phyloP scores from a whole-genome alignment of 2,888 invertebrate genomes.

The Amaurobius ferox region DNA sequence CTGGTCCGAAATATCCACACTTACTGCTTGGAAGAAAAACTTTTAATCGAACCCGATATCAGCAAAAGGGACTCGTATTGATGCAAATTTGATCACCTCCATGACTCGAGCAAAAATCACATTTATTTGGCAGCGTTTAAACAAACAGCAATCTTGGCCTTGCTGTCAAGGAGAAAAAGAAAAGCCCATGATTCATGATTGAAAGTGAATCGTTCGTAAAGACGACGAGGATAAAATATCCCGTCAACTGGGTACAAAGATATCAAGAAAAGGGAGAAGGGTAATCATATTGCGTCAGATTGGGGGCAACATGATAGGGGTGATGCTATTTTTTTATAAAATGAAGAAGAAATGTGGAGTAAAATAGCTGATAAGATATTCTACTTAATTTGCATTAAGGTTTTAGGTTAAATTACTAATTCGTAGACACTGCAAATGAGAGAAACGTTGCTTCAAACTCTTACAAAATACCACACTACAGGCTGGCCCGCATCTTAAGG shows the following conservation, averaged over 20 bases:
- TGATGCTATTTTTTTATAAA: not conserved
- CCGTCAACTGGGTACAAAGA: constrained; percentile 39
- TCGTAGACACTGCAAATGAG: too few species aligned
- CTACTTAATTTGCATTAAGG: too few species aligned
- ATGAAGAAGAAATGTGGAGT: too few species aligned
- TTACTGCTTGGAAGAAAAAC: not conserved
- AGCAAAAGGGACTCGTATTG: not conserved
- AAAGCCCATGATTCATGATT: constrained; percentile 34
- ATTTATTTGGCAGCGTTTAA: not conserved
- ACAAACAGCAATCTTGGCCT: not conserved
- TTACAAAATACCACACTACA: too few species aligned
- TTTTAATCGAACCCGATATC: not conserved
- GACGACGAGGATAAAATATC: constrained; percentile 48
- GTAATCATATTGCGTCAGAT: constrained; percentile 8
- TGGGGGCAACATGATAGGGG: constrained; percentile 15
- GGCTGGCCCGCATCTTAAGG: too few species aligned
- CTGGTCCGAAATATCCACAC: too few species aligned
- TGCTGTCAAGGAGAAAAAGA: constrained; percentile 14
- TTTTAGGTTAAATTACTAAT: too few species aligned
- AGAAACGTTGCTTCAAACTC: too few species aligned
- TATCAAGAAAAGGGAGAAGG: not conserved
- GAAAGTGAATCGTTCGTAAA: constrained; percentile 42
- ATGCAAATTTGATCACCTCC: constrained; percentile 4
- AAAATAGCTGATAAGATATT: too few species aligned
- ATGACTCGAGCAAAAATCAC: not conserved